Percentiles rank a stretch among this genome's conserved stretches.
Conservation (phyloP, 2,888 invertebrate species). For the Pachycephus smyrnensis region DNA sequence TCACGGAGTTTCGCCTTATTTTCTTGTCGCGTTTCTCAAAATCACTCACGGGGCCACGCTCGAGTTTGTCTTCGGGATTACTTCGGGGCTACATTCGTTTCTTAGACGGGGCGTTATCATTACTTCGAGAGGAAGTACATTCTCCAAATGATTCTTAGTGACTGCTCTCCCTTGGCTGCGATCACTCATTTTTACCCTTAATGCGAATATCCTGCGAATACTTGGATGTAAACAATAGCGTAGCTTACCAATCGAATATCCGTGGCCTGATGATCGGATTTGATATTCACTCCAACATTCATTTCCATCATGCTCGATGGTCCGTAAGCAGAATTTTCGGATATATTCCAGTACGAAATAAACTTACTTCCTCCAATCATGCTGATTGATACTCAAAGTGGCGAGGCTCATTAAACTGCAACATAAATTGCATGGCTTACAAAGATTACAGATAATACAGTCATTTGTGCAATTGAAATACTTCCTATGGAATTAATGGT, state of each 20-base stretch:
- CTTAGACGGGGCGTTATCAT: too few species aligned
- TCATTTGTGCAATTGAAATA: not conserved
- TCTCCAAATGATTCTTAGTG: too few species aligned
- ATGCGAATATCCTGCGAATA: not conserved
- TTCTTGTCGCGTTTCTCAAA: not conserved
- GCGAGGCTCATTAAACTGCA: too few species aligned
- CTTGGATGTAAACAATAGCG: conserved; percentile 1
- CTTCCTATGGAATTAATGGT: not conserved
- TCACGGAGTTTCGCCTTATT: not conserved
- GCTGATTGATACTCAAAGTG: not conserved
- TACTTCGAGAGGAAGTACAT: too few species aligned
- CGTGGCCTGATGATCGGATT: not conserved
- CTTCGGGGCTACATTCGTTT: too few species aligned
- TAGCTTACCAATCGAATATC: conserved; percentile 5
- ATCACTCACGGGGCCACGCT: not conserved
- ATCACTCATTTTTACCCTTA: not conserved
- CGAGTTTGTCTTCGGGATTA: too few species aligned
- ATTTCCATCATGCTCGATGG: not conserved
- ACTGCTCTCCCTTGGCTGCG: not conserved
- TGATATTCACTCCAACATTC: not conserved
- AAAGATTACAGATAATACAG: too few species aligned
- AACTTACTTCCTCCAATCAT: not conserved
- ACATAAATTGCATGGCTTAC: too few species aligned
- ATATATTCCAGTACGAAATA: not conserved
- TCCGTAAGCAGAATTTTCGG: not conserved